phyloP scores from a whole-genome alignment of 2,797 vertebrate genomes.

The Clarias platycephalus region DNA sequence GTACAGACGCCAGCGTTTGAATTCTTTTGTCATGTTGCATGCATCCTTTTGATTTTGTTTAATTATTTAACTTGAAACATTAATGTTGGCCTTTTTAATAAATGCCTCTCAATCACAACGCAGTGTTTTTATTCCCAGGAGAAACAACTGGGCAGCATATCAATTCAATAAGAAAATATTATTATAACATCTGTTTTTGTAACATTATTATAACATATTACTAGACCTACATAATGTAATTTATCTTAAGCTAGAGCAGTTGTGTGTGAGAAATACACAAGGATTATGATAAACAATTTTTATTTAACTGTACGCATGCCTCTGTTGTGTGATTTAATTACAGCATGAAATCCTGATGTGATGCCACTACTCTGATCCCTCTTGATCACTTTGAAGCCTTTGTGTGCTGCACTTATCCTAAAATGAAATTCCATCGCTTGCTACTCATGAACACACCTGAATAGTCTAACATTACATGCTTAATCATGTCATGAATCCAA shows the following conservation, averaged over 20 bases:
- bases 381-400: not conserved
- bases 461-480: slow-evolving; percentile 22
- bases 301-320: not conserved
- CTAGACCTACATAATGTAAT: not conserved
- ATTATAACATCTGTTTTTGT: slow-evolving; percentile 4
- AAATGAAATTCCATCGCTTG: not conserved
- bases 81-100: not conserved
- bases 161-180: slow-evolving; percentile 5
- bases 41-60: not conserved
- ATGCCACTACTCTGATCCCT: not conserved
- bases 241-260: not conserved
- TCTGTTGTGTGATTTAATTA: not conserved
- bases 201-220: slow-evolving; percentile 2
- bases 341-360: not conserved
- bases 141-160: not conserved
- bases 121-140: not conserved
- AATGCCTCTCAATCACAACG: not conserved
- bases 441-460: slow-evolving; percentile 22
- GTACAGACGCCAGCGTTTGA: not conserved
- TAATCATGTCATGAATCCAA: slow-evolving; percentile 18
- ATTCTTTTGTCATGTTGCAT: not conserved
- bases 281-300: not conserved
- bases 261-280: not conserved
- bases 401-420: not conserved
- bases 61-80: slow-evolving; percentile 6